Evolutionary conservation across 2,888 invertebrate species (phyloP), one percentile per base, ranked within the genome.

Genomic region (Mimas tiliae): DNA sequence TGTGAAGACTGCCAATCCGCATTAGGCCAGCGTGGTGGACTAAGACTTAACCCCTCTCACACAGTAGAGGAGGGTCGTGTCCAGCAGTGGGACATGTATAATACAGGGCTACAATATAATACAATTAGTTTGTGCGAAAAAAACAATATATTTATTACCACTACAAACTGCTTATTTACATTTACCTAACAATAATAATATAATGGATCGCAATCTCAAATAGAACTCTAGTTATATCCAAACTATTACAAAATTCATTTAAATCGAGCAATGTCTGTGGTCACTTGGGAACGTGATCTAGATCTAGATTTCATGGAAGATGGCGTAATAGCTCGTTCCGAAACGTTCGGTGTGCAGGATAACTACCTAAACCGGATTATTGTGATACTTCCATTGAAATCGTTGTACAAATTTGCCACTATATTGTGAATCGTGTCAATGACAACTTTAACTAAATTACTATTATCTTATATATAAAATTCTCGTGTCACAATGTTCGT

Each of bases 261-360:
- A 27, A 27, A 53, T 53, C 9, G 16, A 58, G 42, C 34, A 42
- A 42, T 42, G 42, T 58, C 19, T 42, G 58, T 38, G 58, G 58
- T 42, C 58, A 42, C 12, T 58, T 38, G 16, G 38, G 19, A 58
- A 58, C 58, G 58, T 58, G 58, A 58, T 58, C 58, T 58, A 58
- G 58, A 11, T 58, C 42, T 58, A 38, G 42, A 38, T 33, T 53
- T 53, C 16, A 58, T 42, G 58, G 42, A 42, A 58, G 58, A 58
- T 58, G 42, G 38, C 58, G 58, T 42, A 58, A 58, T 19, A 16
- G 58, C 58, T 58, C 19, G 58, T 58, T 58, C 58, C 42, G 58
- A 58, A 53, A 58, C 42, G 58, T 42, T 58, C 12, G 58, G 55
- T 38, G 19, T 58, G 42, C 58, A 42, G 38, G 12, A 58, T 58